phyloP scores from a whole-genome alignment of 2,797 vertebrate species.

The Pelodytes ibericus region DNA sequence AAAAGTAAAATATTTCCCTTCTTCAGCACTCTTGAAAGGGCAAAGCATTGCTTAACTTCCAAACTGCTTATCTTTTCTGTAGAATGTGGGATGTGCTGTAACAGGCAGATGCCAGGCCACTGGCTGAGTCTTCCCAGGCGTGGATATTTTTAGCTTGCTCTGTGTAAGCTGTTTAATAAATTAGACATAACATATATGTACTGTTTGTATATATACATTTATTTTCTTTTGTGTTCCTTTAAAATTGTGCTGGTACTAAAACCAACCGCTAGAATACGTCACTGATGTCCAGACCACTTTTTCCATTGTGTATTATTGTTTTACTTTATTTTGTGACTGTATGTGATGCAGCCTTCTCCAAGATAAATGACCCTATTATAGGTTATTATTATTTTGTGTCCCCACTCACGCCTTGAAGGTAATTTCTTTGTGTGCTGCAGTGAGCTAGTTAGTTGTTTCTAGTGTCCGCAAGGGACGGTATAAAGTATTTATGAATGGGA shows the following conservation, averaged over 20 bases:
- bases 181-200: conserved; percentile 4
- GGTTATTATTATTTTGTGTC: no score
- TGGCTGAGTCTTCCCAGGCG: conserved; percentile 16
- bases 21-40: not conserved
- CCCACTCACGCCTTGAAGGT: no score
- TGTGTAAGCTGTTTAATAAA: conserved; percentile 14
- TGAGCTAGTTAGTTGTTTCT: no score
- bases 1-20: not conserved
- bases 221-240: no score
- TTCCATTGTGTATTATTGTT: no score
- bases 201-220: conserved; percentile 1
- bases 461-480: no score
- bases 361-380: no score
- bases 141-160: conserved; percentile 30
- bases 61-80: not conserved
- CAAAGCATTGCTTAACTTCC: not conserved
- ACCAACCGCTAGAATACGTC: not conserved
- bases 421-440: no score
- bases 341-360: not conserved
- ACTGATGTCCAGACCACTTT: no score
- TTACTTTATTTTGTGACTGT: not conserved
- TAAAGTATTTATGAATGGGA: no score
- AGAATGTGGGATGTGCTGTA: conserved; percentile 5
- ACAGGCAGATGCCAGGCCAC: conserved; percentile 6
- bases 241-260: no score